phyloP scores from a whole-genome alignment of 2,888 invertebrate genomes.

The Ernsta delagoae region DNA sequence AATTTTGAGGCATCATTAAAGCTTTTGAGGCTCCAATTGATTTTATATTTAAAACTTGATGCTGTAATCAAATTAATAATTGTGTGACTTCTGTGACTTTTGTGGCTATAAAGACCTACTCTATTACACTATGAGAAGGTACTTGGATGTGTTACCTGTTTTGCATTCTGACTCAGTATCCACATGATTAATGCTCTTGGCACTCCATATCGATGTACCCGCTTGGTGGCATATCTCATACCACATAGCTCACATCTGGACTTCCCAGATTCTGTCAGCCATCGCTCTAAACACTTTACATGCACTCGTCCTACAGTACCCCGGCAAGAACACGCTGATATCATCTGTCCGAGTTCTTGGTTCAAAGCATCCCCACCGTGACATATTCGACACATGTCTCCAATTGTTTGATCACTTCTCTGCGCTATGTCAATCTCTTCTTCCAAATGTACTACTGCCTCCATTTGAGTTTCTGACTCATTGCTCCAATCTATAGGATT shows the following conservation, averaged over 20 bases:
- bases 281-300: slow-evolving; percentile 89
- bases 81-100: too few species aligned
- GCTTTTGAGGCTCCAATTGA: too few species aligned
- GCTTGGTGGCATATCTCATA: slow-evolving; percentile 86
- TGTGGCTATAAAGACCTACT: too few species aligned
- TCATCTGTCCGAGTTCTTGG: slow-evolving; percentile 63
- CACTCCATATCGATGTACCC: slow-evolving; percentile 86
- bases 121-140: too few species aligned
- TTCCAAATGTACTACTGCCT: slow-evolving; percentile 43
- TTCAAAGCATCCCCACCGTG: slow-evolving; percentile 69
- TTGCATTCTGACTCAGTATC: slow-evolving; percentile 82
- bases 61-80: too few species aligned
- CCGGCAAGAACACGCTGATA: slow-evolving; percentile 77
- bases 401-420: slow-evolving; percentile 62
- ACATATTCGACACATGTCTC: slow-evolving; percentile 78
- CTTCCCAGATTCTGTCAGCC: slow-evolving; percentile 90
- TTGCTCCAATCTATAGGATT: slow-evolving; percentile 55
- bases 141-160: slow-evolving; percentile 60
- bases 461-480: slow-evolving; percentile 48
- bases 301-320: slow-evolving; percentile 91
- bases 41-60: too few species aligned
- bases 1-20: too few species aligned
- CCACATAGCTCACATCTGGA: slow-evolving; percentile 90
- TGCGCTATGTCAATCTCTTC: slow-evolving; percentile 50
- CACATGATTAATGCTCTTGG: slow-evolving; percentile 85